These are phyloP conservation scores for Drosophila parthenogenetica DNA, from an alignment of 2,888 invertebrate genomes.

Conservation along the genomic window DNA sequence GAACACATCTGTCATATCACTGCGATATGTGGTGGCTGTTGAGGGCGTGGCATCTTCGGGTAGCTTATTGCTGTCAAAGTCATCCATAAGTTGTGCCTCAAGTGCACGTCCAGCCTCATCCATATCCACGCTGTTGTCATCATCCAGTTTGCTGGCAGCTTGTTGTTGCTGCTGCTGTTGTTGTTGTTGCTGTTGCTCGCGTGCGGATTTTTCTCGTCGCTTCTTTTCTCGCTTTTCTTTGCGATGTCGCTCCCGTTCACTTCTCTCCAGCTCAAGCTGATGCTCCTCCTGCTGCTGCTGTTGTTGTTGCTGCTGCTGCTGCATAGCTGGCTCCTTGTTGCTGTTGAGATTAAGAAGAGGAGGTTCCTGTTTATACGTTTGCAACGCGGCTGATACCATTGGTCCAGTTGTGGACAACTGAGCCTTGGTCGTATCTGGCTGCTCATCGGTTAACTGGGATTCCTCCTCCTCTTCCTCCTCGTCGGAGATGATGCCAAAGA, in stretches of 20 bases:
- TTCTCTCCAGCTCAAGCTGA: conserved; percentile 44
- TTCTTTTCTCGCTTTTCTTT: conserved; percentile 88
- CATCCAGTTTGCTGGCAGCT: conserved; percentile 82
- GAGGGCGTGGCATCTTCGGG: conserved; percentile 84
- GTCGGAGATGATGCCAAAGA: conserved; percentile 94
- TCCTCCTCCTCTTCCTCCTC: conserved; percentile 89
- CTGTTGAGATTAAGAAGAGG: conserved; percentile 41
- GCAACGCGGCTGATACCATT: conserved; percentile 83
- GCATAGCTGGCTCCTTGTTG: conserved; percentile 40
- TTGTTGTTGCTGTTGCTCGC: conserved; percentile 72
- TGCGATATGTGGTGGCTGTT: conserved; percentile 82
- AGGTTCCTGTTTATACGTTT: conserved; percentile 84
- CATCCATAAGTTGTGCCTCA: conserved; percentile 92
- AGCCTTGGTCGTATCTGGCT: conserved; percentile 54
- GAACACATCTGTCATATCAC: conserved; percentile 86
- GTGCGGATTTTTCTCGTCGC: conserved; percentile 87
- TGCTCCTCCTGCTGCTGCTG: conserved; percentile 39
- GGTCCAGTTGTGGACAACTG: conserved; percentile 77
- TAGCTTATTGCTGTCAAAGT: conserved; percentile 86
- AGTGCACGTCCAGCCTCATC: conserved; percentile 93
- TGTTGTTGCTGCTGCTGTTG: conserved; percentile 51
- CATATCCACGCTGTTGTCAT: conserved; percentile 92
- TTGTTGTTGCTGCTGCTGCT: conserved; percentile 54
- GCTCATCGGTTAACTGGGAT: conserved; percentile 77
- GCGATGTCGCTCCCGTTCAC: conserved; percentile 83